Evolutionary conservation across 23 tunicate species (phyloP).

Genomic region (Halocynthia roretzi): DNA sequence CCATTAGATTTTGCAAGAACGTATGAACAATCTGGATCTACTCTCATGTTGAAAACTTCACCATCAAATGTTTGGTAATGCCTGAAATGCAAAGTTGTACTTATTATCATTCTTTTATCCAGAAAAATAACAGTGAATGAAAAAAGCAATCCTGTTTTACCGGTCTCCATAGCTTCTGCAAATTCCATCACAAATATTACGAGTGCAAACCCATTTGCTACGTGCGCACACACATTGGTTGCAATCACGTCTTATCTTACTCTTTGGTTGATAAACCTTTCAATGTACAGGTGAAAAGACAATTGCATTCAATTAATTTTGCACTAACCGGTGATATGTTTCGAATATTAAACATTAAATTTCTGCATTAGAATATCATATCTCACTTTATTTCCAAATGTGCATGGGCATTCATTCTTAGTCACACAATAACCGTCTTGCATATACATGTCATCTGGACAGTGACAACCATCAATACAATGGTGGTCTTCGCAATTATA

Average conservation of each 20-base stretch:
- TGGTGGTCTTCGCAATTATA: conserved; percentile 98
- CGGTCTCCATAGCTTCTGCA: conserved; percentile 88
- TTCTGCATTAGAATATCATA: neutral
- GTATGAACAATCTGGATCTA: conserved; percentile 96
- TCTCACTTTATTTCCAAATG: conserved; percentile 77
- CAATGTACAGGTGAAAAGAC: neutral
- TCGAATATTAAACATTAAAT: neutral
- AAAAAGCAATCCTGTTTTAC: conserved; percentile 16
- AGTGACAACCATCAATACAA: conserved; percentile 99
- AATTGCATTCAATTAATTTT: neutral
- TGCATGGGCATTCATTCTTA: conserved; percentile 84
- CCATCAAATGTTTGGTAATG: conserved; percentile 99
- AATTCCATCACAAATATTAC: conserved; percentile 90
- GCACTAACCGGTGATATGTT: too few species aligned
- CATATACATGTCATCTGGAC: conserved; percentile 77
- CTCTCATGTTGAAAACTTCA: conserved; percentile 79
- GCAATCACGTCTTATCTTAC: conserved; percentile 97
- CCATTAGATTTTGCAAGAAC: conserved; percentile 86
- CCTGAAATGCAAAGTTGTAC: conserved; percentile 20
- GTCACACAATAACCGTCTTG: conserved; percentile 85
- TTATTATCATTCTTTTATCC: neutral
- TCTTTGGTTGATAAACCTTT: conserved; percentile 83
- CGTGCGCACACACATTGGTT: conserved; percentile 99
- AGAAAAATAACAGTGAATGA: neutral
- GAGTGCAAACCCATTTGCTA: conserved; percentile 96